These are phyloP conservation scores for Brenthis hecate DNA, from an alignment of 2,888 invertebrate species.

Conservation along the genomic window DNA sequence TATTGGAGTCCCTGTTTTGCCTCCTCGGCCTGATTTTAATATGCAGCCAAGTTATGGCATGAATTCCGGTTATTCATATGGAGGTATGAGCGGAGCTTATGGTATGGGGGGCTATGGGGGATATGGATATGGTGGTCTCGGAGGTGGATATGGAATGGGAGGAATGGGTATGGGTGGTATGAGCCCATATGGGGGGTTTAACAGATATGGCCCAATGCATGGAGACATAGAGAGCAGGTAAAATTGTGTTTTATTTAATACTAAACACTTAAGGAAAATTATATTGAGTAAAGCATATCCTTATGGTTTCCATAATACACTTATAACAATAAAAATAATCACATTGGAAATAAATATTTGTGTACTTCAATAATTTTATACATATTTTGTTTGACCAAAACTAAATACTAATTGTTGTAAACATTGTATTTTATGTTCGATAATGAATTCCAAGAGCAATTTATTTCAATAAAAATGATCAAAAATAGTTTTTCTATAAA, in stretches of 20 bases:
- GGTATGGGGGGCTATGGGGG: slow-evolving; percentile 43
- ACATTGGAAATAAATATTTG: too few relatives aligned
- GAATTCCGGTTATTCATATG: slow-evolving; percentile 49
- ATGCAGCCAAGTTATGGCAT: slow-evolving; percentile 57
- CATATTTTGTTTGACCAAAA: too few relatives aligned
- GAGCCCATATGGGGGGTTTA: slow-evolving; percentile 69
- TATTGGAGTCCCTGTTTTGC: slow-evolving; percentile 55
- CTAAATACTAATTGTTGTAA: too few relatives aligned
- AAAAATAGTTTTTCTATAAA: too few relatives aligned
- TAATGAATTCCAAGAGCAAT: too few relatives aligned
- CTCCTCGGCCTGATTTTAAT: slow-evolving; percentile 63
- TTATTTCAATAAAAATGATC: too few relatives aligned
- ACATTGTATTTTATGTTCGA: too few relatives aligned
- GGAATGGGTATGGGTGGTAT: slow-evolving; percentile 45
- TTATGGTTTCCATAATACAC: neutral
- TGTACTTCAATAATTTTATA: too few relatives aligned
- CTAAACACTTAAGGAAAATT: slow-evolving; percentile 29
- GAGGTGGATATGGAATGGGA: slow-evolving; percentile 51
- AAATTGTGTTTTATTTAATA: slow-evolving; percentile 38
- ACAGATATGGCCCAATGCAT: slow-evolving; percentile 70
- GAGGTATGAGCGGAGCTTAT: slow-evolving; percentile 46
- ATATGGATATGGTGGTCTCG: slow-evolving; percentile 46
- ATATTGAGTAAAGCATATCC: neutral
- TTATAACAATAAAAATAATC: too few relatives aligned
- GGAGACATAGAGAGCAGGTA: slow-evolving; percentile 86